These are phyloP conservation scores for Enteromius unitaeniatus DNA, from an alignment of 2,797 vertebrate species.

Conservation along the genomic window DNA sequence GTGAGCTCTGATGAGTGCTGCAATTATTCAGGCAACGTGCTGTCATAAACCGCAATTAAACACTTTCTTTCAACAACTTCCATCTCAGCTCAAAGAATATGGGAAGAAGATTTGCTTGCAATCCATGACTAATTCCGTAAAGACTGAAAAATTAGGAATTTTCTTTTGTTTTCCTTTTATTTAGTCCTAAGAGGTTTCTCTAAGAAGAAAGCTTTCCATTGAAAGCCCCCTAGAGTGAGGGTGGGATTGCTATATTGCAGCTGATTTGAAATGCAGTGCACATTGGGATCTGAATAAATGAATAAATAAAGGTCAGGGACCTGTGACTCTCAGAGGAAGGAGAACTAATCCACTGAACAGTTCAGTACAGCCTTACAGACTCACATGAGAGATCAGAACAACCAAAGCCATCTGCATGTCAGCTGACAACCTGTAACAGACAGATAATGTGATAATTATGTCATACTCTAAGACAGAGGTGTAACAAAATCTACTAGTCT, in stretches of 20 bases:
- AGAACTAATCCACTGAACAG: conserved; percentile 18
- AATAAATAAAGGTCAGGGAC: conserved; percentile 36
- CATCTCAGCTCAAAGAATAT: conserved; percentile 9
- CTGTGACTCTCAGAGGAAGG: conserved; percentile 28
- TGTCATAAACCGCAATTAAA: conserved; percentile 4
- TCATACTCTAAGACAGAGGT: not conserved
- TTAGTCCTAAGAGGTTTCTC: conserved; percentile 20
- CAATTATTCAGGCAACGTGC: not conserved
- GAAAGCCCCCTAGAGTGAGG: conserved; percentile 26
- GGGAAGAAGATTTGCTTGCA: not conserved
- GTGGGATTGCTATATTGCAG: not conserved
- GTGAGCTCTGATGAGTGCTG: not conserved
- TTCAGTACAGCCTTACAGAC: conserved; percentile 22
- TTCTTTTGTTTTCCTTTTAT: conserved; percentile 18
- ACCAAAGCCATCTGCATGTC: conserved; percentile 26
- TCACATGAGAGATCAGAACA: conserved; percentile 35
- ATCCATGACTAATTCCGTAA: not conserved
- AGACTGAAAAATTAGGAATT: not conserved
- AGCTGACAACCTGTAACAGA: conserved; percentile 11
- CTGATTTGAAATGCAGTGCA: conserved; percentile 29
- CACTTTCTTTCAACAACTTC: conserved; percentile 1
- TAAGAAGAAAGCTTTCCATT: not conserved
- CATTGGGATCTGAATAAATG: conserved; percentile 48
- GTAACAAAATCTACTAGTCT: not conserved
- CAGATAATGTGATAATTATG: conserved; percentile 26